Evolutionary conservation across 2,888 invertebrate genomes (phyloP), one percentile per base, ranked within the genome.

Genomic region (Melieria picta): DNA sequence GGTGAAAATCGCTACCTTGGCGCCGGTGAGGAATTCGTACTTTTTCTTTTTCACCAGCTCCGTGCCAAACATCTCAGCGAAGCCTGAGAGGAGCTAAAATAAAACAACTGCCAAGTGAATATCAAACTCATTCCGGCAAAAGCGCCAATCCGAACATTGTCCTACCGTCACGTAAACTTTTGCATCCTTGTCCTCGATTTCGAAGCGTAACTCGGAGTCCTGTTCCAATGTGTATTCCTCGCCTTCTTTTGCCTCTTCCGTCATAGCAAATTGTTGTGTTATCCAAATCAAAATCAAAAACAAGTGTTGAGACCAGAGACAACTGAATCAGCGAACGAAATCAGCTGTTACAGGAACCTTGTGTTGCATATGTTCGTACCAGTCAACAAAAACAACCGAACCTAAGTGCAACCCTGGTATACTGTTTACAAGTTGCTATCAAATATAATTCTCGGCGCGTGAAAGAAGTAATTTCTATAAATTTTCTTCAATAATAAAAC

Each of bases 21-120:
- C 94, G 0, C 97, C 97, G 4, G 94, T 90, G 7, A 90, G 90
- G 85, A 98, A 98, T 79, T 93, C 93, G 85, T 98, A 98, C 1
- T 93, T 92, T 86, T 96, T 98, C 67, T 95, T 95, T 87, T 94
- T 94, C 0, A 97, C 95, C 72, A 99, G 84, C 87, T 99, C 99
- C 0, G 98, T 96, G 1, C 99, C 99, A 88, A 99, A 99, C 58
- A 99, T 91, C 88, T 99, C 99, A 0, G 98, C 98, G 80, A 93
- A 91, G 0, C 99, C 99, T 80, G 91, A 92, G 83, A 94, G 92
- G 74, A 99, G 88, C 93, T 97, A 82, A 60, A 55, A 50, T 57
- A 64, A 43, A 45, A 55, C 5, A 30, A 30, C 47, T 10, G 11
- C n/a, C 61, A 10, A 13, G 46, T n/a, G 10, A 46, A 61, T 7